These are phyloP conservation scores for Eupeodes latifasciatus DNA, from an alignment of 2,888 invertebrate species.

Conservation along the genomic window DNA sequence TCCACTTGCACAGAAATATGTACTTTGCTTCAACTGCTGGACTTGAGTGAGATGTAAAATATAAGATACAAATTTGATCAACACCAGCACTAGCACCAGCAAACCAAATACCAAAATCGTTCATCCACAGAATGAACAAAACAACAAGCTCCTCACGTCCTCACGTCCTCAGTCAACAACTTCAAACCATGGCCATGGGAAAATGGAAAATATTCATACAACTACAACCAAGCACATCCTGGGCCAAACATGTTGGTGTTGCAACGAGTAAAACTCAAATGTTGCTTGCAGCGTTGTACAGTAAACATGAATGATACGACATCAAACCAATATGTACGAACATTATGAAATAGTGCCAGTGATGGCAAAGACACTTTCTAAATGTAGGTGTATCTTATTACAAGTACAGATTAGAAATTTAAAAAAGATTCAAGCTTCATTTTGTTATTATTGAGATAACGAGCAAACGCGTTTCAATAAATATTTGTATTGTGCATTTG, in stretches of 20 bases:
- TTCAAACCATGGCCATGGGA: conserved; percentile 41
- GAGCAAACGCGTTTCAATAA: too few relatives aligned
- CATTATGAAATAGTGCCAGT: background rate
- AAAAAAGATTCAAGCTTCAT: too few relatives aligned
- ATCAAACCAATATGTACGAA: background rate
- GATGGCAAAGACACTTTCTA: background rate
- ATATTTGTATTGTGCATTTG: too few relatives aligned
- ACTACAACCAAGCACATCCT: conserved; percentile 51
- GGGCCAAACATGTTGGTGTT: conserved; percentile 9
- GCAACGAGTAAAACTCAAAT: conserved; percentile 11
- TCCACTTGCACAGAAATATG: conserved; percentile 67
- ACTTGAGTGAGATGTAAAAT: conserved; percentile 37
- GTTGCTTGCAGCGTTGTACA: background rate
- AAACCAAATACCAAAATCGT: background rate
- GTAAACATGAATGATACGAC: conserved; percentile 39
- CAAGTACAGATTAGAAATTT: too few relatives aligned
- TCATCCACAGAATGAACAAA: conserved; percentile 39
- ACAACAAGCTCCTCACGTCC: conserved; percentile 19
- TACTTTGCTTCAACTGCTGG: conserved; percentile 29
- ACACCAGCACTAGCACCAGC: conserved; percentile 1
- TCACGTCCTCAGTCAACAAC: background rate
- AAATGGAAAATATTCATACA: conserved; percentile 26
- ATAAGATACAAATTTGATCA: conserved; percentile 22
- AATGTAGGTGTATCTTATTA: too few relatives aligned
- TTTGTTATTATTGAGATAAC: too few relatives aligned